Evolutionary conservation across 2,113 vertebrate genomes (phyloP).

Genomic region (Excalfactoria chinensis): DNA sequence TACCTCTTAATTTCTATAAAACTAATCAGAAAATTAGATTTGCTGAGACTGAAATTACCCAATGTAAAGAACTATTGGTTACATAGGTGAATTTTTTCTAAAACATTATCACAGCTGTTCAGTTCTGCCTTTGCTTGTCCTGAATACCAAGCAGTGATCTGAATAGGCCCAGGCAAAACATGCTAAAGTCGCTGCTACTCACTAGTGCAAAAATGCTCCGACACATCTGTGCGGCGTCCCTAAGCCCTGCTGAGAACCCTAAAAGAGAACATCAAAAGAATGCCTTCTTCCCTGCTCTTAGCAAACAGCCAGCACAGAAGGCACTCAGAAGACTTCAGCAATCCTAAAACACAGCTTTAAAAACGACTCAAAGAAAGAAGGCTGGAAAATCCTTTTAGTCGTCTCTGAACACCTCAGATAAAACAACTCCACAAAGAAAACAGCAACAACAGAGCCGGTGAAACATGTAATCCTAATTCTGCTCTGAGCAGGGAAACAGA

Average conservation of each 20-base stretch:
- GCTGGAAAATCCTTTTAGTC: neutral
- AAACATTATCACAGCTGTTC: neutral
- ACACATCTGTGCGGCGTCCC: neutral
- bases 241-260: neutral
- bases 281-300: neutral
- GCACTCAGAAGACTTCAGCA: neutral
- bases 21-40: neutral
- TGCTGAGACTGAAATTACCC: neutral
- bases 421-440: slow-evolving; percentile 14
- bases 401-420: neutral
- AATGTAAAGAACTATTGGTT: neutral
- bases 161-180: neutral
- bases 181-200: neutral
- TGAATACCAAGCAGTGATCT: fast-evolving
- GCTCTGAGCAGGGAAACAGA: neutral
- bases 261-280: neutral
- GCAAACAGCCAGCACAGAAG: neutral
- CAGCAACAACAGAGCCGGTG: neutral
- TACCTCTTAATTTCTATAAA: neutral
- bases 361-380: neutral
- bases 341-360: neutral
- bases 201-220: neutral
- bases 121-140: neutral
- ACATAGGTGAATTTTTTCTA: neutral
- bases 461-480: neutral